Percentiles rank a stretch among this genome's conserved stretches.
These are phyloP conservation scores for Cichladusa arquata DNA, from an alignment of 2,113 vertebrate genomes.

Conservation along the genomic window DNA sequence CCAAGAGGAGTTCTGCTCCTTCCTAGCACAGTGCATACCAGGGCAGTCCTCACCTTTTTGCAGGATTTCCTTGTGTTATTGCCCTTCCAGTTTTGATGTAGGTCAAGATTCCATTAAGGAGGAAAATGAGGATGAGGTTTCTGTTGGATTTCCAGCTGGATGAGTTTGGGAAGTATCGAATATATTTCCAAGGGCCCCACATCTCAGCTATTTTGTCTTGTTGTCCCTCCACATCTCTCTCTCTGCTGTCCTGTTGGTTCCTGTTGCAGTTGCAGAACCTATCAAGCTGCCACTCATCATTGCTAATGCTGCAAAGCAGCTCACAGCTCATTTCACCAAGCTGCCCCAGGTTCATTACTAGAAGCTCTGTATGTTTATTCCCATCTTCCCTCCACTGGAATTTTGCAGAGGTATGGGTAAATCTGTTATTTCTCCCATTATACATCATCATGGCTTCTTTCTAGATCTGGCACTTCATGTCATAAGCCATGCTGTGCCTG, in stretches of 20 bases:
- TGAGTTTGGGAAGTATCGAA: neutral
- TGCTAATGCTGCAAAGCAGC: neutral
- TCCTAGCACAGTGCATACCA: fast-evolving
- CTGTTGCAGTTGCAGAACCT: fast-evolving
- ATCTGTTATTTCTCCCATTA: neutral
- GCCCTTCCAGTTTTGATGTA: fast-evolving
- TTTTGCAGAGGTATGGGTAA: neutral
- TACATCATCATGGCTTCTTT: neutral
- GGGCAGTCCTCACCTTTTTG: neutral
- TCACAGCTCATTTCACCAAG: neutral
- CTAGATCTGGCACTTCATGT: neutral
- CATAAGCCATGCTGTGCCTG: neutral
- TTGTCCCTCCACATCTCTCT: neutral
- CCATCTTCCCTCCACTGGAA: neutral
- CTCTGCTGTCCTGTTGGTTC: neutral
- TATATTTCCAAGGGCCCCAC: fast-evolving
- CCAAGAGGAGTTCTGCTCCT: neutral
- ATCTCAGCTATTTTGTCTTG: neutral
- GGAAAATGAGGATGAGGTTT: neutral
- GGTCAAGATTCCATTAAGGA: neutral
- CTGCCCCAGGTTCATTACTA: neutral
- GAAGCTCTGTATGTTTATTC: neutral
- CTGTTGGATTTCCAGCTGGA: neutral
- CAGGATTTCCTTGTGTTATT: neutral
- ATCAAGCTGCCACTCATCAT: neutral